Evolutionary conservation across 1,140 invertebrate genomes (phyloP).

Genomic region (Neoseiulus cucumeris): DNA sequence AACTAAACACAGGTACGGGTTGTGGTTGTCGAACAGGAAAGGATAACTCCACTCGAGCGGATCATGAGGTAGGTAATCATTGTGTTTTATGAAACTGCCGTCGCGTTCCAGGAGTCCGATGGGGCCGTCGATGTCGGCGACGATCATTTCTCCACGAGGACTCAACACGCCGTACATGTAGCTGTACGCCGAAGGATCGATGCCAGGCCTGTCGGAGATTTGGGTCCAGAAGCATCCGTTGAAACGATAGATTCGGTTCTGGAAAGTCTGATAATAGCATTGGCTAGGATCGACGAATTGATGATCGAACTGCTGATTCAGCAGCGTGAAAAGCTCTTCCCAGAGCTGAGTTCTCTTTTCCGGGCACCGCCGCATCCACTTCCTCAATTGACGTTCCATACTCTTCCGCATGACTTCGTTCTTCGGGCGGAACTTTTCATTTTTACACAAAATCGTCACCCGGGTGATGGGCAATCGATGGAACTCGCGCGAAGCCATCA

Average conservation of each 20-base stretch:
- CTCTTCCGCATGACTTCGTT: background rate
- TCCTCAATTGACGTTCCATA: background rate
- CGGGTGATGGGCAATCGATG: background rate
- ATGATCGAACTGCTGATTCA: constrained; percentile 5
- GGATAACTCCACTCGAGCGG: constrained; percentile 4
- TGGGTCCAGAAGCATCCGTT: constrained; percentile 7
- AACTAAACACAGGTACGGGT: background rate
- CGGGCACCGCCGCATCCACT: constrained; percentile 6
- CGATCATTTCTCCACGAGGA: constrained; percentile 7
- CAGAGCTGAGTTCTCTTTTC: constrained; percentile 3
- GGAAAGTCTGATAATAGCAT: constrained; percentile 3
- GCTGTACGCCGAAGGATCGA: background rate
- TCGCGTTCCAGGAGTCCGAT: background rate
- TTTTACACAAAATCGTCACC: background rate
- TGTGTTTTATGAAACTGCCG: background rate
- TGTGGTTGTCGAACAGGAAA: constrained; percentile 4
- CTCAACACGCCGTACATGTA: constrained; percentile 8
- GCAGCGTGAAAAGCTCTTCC: background rate
- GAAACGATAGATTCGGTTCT: constrained; percentile 5
- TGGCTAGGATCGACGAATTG: constrained; percentile 1
- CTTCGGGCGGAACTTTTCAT: background rate
- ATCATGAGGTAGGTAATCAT: background rate
- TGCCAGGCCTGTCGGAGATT: background rate
- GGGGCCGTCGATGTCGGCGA: constrained; percentile 3
- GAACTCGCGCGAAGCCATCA: constrained; percentile 1